Conservation (phyloP, 2,888 invertebrate genomes). For the Calliscelio sp. region DNA sequence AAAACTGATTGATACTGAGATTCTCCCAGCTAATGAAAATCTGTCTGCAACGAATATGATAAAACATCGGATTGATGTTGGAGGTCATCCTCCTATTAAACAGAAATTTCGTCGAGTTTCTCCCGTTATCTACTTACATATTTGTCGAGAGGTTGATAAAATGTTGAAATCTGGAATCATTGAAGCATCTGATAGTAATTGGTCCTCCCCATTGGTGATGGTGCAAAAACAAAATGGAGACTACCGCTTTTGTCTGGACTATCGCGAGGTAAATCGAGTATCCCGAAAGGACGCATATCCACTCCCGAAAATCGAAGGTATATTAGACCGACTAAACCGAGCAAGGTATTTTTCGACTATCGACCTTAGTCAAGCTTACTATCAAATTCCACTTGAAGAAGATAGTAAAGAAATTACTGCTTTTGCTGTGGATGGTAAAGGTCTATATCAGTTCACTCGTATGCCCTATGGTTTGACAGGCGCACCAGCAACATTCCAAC, state of each 20-base stretch:
- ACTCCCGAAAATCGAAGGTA: constrained; percentile 48
- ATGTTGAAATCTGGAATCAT: not conserved
- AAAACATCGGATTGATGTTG: constrained; percentile 16
- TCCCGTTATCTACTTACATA: not conserved
- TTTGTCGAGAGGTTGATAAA: not conserved
- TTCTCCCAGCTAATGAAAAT: no score
- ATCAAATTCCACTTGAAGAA: no score
- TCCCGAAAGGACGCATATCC: no score
- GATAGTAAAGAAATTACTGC: no score
- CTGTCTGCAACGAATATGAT: no score
- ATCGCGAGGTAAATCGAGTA: constrained; percentile 43
- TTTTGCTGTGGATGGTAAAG: no score
- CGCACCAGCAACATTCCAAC: not conserved
- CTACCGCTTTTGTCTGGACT: constrained; percentile 59
- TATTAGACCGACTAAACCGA: constrained; percentile 43
- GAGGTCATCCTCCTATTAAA: constrained; percentile 14
- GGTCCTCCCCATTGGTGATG: not conserved
- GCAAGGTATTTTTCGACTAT: no score
- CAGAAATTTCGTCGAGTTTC: constrained; percentile 27
- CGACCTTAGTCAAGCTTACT: no score
- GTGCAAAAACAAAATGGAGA: constrained; percentile 34
- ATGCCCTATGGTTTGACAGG: constrained; percentile 64
- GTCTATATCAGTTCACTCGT: constrained; percentile 63
- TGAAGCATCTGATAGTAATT: constrained; percentile 39
- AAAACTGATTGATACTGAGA: no score